Evolutionary conservation across 1,140 invertebrate genomes (phyloP).

Genomic region (Micrasema minimum): DNA sequence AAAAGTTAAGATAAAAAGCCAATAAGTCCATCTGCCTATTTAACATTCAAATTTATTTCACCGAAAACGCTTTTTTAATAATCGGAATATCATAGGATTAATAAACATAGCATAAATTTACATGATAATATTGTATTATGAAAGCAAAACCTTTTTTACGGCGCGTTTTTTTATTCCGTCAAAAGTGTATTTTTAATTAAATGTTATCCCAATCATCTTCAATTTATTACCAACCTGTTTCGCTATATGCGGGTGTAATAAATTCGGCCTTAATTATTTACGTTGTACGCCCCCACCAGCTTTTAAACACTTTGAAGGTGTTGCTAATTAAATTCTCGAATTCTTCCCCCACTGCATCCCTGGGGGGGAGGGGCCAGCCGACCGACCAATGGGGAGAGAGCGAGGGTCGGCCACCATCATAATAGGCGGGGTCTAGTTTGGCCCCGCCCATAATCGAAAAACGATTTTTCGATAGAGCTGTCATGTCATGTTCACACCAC

Average conservation of each 20-base stretch:
- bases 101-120: too few species aligned
- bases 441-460: slow-evolving; percentile 21
- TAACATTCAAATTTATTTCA: too few species aligned
- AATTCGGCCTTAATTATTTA: slow-evolving; percentile 34
- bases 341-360: slow-evolving; percentile 18
- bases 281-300: background rate
- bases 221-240: slow-evolving; percentile 38
- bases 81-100: too few species aligned
- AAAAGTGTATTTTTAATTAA: slow-evolving; percentile 28
- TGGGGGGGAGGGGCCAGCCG: slow-evolving; percentile 2
- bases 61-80: too few species aligned
- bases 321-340: slow-evolving; percentile 49
- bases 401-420: slow-evolving; percentile 52
- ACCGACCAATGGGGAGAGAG: slow-evolving; percentile 37
- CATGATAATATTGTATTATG: too few species aligned
- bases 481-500: slow-evolving; percentile 49
- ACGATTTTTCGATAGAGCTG: slow-evolving; percentile 49
- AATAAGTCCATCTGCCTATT: too few species aligned
- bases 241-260: slow-evolving; percentile 28
- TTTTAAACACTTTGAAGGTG: slow-evolving; percentile 47
- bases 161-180: too few species aligned
- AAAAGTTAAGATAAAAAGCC: too few species aligned
- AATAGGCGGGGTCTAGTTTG: slow-evolving; percentile 23
- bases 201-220: slow-evolving; percentile 34
- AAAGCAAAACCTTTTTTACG: too few species aligned